Evolutionary conservation across 2,888 invertebrate genomes (phyloP), one percentile per base, ranked within the genome.

Genomic region (Morpho achilles): DNA sequence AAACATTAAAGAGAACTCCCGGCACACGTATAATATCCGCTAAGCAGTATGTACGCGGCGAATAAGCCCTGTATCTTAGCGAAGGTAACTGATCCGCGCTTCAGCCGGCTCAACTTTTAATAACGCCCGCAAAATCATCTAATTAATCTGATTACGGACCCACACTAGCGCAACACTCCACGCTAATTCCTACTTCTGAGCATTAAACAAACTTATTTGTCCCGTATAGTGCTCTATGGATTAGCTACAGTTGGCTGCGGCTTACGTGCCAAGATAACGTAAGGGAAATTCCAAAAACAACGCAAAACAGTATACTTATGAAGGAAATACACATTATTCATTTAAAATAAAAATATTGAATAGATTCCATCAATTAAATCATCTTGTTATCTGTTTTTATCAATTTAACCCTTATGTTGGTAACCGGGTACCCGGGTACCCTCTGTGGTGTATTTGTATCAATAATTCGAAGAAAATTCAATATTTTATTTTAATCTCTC

Each of bases 1-100:
- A 89, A 89, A 87, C 87, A 87, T 88, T 88, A 87, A 89, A 89
- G 85, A 85, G 83, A 82, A 81, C 84, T 86, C 81, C 72, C 72
- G 73, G 82, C 77, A 77, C 79, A 85, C 80, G 84, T 86, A 88
- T 84, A 84, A 88, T 87, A 87, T 86, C 80, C 79, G 77, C 80
- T 85, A 85, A 87, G 85, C 84, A 82, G 80, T 80, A 76, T 82
- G 77, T 78, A 79, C 76, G 80, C 75, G 77, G 75, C 70, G 76
- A 81, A 79, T 86, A 86, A 88, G 87, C 86, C 74, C 69, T 80
- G 82, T 86, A 87, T 88, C 87, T 89, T 86, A 80, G 78, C 79
- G 75, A 71, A 78, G 85, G 84, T 82, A 84, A 82, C 82, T 71
- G 83, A 82, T 76, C 80, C 75, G 74, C 77, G 79, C 77, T 86